Evolutionary conservation across 2,888 invertebrate genomes (phyloP).

Genomic region (Calliopum simillimum): DNA sequence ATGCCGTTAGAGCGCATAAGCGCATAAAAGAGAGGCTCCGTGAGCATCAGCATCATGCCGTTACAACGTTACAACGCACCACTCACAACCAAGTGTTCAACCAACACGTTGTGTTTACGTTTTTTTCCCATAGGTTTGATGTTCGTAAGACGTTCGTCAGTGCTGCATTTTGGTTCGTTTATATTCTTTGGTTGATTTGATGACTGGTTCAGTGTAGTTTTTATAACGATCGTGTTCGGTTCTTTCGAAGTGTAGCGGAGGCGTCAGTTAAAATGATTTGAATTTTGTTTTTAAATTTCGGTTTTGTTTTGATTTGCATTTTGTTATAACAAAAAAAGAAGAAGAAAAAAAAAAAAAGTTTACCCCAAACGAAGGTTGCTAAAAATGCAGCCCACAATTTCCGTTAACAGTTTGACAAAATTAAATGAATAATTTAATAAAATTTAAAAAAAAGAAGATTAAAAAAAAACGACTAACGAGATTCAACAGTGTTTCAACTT

Average conservation of each 20-base stretch:
- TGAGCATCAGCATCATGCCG: too few relatives aligned
- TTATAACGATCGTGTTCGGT: slow-evolving; percentile 14
- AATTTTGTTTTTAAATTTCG: slow-evolving; percentile 11
- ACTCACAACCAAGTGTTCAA: too few relatives aligned
- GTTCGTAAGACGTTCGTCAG: not conserved
- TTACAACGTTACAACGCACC: too few relatives aligned
- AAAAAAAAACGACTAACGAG: too few relatives aligned
- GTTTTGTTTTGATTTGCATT: not conserved
- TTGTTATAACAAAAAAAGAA: too few relatives aligned
- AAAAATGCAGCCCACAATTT: slow-evolving; percentile 17
- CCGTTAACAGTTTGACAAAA: not conserved
- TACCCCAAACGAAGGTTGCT: not conserved
- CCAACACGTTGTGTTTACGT: too few relatives aligned
- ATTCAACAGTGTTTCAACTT: not conserved
- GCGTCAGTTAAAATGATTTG: not conserved
- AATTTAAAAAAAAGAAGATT: slow-evolving; percentile 1
- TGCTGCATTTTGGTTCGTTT: slow-evolving; percentile 10
- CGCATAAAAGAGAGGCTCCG: too few relatives aligned
- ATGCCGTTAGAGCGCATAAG: too few relatives aligned
- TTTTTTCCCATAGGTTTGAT: too few relatives aligned
- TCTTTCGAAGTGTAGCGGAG: not conserved
- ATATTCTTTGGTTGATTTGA: slow-evolving; percentile 19
- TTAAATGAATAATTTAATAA: slow-evolving; percentile 15
- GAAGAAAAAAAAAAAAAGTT: too few relatives aligned
- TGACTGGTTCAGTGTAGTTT: slow-evolving; percentile 20